Evolutionary conservation across 1,140 invertebrate species (phyloP), one percentile per base, ranked within the genome.

Genomic region (Bemisia tabaci): DNA sequence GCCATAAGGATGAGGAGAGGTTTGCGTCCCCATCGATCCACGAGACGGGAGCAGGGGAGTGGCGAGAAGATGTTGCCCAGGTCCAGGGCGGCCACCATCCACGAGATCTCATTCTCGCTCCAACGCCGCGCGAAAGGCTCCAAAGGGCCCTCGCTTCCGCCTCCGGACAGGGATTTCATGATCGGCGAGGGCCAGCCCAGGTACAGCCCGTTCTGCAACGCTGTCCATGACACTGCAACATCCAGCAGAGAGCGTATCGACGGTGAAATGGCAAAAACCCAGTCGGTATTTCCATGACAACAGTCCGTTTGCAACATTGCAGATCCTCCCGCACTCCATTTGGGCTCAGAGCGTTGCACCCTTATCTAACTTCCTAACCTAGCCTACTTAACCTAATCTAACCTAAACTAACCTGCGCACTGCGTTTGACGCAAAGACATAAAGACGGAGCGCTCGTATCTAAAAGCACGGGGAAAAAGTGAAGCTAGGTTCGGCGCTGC

Each of bases 1-100:
- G 85, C 82, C 70, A 85, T 82, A 22, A 86, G 80, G 12, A 91
- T 88, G 0, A 87, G 73, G 9, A 83, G 24, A 87, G 89, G 23
- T 58, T 70, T 88, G 23, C 92, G 78, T 1, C 94, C 93, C 33
- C 89, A 75, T 69, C 81, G 83, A 73, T 94, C 88, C 0, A 90
- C 85, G 2, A 87, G 73, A 60, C 79, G 81, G 26, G 83, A 66
- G 26, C 67, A 64, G 23, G 68, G 68, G 12, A 70, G 27, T 1
- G 70, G 68, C 33, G 66, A 67, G 26, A 71, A 24, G 22, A 68
- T 66, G 59, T 68, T 70, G 39, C 67, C 70, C 2, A 69, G 26
- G 59, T 71, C 68, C 68, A 69, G 67, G 1, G 66, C 22, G 17
- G 70, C 59, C 11, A 71, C 70, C 17, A 69, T 62, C 70, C 66